Evolutionary conservation across 2,113 vertebrate species (phyloP).

Genomic region (Lanius collurio): DNA sequence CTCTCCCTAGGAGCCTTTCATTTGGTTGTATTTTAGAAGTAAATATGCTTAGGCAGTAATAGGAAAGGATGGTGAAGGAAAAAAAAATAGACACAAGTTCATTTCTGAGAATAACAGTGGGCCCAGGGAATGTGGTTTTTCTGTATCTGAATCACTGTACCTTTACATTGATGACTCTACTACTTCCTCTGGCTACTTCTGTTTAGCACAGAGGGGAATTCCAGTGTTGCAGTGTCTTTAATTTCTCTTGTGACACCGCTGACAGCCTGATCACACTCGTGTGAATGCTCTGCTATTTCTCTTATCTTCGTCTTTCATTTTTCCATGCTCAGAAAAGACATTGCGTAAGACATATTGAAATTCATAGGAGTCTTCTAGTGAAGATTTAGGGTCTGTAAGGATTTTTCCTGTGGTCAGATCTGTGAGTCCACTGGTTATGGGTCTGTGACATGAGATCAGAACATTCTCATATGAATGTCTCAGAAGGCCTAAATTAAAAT

Average conservation of each 20-base stretch:
- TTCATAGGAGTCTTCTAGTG: not conserved
- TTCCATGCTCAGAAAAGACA: not conserved
- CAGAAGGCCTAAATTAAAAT: not conserved
- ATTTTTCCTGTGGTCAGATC: not conserved
- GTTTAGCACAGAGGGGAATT: not conserved
- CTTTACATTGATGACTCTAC: not conserved
- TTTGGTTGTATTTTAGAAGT: not conserved
- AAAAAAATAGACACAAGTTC: not conserved
- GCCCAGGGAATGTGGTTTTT: not conserved
- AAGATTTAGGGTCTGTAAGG: not conserved
- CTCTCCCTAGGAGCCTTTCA: not conserved
- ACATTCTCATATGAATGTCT: not conserved
- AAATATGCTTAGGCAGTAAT: not conserved
- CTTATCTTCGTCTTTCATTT: not conserved
- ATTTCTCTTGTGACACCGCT: not conserved
- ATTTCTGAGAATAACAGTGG: not conserved
- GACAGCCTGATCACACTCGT: accelerated
- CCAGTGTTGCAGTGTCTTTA: not conserved
- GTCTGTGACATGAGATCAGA: not conserved
- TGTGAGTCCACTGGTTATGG: not conserved
- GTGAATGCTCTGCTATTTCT: not conserved
- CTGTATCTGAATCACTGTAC: not conserved
- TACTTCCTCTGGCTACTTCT: not conserved
- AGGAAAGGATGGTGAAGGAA: not conserved
- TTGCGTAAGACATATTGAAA: not conserved